Evolutionary conservation across 2,113 vertebrate species (phyloP), one percentile per base, ranked within the genome.

Genomic region (Heliornis fulica): DNA sequence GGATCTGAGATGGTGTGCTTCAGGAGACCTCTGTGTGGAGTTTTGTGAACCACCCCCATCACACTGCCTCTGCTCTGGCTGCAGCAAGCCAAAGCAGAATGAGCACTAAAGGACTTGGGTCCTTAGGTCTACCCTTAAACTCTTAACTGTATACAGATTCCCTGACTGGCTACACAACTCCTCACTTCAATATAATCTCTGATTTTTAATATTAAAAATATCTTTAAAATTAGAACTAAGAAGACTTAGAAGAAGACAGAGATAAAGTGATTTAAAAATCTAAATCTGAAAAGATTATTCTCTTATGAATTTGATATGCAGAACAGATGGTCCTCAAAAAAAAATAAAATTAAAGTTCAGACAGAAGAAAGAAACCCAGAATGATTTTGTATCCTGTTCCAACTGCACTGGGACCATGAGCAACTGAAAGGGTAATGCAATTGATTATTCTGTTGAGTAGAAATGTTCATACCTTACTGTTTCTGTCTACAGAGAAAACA

Each of bases 241-340:
- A 93, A 69, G 32, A 59, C 11, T 28, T 63, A 91, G 34, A 57
- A 83, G 31, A 92, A 86, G 63, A 83, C 45, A 59, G 72, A 89
- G 28, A 70, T 66, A 92, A 89, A 94, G 60, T 63, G 41, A 87
- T 79, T 46, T 82, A 70, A 91, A 92, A 94, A 94, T 96, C 56
- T 77, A 94, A 93, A 93, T 65, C 29, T 68, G 41, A 92, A 70
- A 94, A 91, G 13, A 68, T 85, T 95, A 83, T 94, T 87, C 82
- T 83, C n/a, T 71, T 57, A 84, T 64, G 72, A 94, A 94, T 97
- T 95, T 96, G 60, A 63, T 78, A 82, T 83, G 64, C 90, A 90
- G 81, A 97, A 95, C 96, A 97, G 94, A 97, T 96, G 95, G 96
- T 80, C 15, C 56, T 65, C 26, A 51, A 50, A 46, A 81, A 79